Percentiles rank a stretch among this genome's conserved stretches.
Evolutionary conservation across 1,140 invertebrate species (phyloP).

Genomic region (Apocrypta bakeri): DNA sequence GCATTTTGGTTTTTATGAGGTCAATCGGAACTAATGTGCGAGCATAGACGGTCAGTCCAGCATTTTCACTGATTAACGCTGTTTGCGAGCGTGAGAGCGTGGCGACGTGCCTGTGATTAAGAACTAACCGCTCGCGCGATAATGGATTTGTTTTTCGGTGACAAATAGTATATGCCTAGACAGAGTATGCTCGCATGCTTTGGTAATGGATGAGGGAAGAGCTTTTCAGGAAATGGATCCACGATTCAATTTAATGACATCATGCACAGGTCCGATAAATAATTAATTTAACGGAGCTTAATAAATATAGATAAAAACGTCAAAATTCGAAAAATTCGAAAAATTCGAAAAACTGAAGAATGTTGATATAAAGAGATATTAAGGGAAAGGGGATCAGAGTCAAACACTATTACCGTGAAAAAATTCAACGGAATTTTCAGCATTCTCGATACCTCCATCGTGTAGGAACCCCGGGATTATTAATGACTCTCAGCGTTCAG

Average conservation of each 20-base stretch:
- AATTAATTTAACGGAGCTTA: too few species aligned
- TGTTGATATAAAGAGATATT: background rate
- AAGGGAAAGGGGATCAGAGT: background rate
- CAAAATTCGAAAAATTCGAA: background rate
- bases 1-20: conserved; percentile 41
- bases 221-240: background rate
- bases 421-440: conserved; percentile 58
- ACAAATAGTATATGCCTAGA: background rate
- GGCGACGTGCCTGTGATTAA: conserved; percentile 41
- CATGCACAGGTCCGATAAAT: too few species aligned
- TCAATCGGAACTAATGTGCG: conserved; percentile 53
- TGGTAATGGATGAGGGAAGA: background rate
- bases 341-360: background rate
- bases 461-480: conserved; percentile 29
- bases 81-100: too few species aligned
- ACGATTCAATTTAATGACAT: background rate
- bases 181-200: too few species aligned
- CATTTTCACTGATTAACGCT: conserved; percentile 62
- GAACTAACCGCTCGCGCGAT: background rate
- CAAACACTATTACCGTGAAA: background rate
- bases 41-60: conserved; percentile 51
- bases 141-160: conserved; percentile 58
- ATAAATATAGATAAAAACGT: background rate
- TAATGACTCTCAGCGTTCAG: conserved; percentile 15
- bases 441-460: background rate